A percentile compares a stretch with the other conserved stretches of the same genome.
Conservation (phyloP, 2,113 vertebrate genomes). For the Chaetops frenatus region DNA sequence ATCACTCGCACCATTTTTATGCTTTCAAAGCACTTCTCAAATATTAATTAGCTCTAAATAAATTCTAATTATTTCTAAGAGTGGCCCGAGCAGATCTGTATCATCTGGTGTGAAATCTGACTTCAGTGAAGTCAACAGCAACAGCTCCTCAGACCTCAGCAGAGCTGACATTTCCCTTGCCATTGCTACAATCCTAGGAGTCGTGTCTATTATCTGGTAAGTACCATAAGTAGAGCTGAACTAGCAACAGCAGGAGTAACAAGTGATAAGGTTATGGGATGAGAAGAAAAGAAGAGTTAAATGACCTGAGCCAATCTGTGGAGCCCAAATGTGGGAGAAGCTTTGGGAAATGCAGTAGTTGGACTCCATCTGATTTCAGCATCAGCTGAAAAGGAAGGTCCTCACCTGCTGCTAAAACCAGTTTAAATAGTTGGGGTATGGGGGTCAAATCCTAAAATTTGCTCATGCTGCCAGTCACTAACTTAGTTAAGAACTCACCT, state of each 20-base stretch:
- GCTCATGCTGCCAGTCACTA: not conserved
- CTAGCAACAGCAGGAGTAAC: not conserved
- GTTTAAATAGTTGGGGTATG: not conserved
- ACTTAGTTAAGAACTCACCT: not conserved
- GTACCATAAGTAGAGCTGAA: not conserved
- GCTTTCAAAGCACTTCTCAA: slow-evolving; percentile 12
- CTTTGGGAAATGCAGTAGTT: not conserved
- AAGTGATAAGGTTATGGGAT: not conserved
- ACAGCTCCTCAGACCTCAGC: slow-evolving; percentile 26
- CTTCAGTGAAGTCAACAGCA: slow-evolving; percentile 28
- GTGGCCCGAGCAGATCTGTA: slow-evolving; percentile 27
- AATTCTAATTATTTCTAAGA: slow-evolving; percentile 47
- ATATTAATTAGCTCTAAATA: slow-evolving; percentile 52
- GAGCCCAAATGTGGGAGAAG: not conserved
- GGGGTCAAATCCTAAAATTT: not conserved
- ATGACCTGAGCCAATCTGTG: not conserved
- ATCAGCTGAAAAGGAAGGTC: not conserved
- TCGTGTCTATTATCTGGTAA: not conserved
- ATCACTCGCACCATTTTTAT: not conserved
- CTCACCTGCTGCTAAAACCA: not conserved
- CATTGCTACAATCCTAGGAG: not conserved
- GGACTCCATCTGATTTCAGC: not conserved
- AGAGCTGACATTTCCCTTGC: not conserved
- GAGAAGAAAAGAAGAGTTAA: not conserved
- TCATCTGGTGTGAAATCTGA: slow-evolving; percentile 52